Evolutionary conservation across 1,140 invertebrate genomes (phyloP).

Genomic region (Ceratosolen fusciceps): DNA sequence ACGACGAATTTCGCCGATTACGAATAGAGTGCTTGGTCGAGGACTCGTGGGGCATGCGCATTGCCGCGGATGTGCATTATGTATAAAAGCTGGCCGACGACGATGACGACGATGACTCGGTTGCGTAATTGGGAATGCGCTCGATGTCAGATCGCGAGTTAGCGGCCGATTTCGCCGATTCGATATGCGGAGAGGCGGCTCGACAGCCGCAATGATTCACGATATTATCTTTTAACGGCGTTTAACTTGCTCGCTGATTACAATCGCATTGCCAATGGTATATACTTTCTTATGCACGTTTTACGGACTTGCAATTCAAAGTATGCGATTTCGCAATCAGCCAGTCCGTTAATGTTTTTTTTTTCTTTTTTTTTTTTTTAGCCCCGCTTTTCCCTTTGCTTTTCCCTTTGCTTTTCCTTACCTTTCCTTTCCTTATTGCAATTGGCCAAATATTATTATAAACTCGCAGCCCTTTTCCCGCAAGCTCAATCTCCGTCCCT

Average conservation of each 20-base stretch:
- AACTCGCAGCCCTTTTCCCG: too few species aligned
- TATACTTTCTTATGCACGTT: not conserved
- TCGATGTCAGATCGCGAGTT: not conserved
- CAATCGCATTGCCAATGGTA: not conserved
- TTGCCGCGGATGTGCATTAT: not conserved
- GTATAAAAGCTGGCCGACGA: not conserved
- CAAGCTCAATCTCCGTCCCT: too few species aligned
- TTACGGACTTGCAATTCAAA: not conserved
- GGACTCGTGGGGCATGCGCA: too few species aligned
- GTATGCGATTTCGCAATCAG: not conserved
- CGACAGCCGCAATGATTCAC: conserved; percentile 11
- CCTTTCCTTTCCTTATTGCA: too few species aligned
- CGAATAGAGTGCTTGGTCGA: not conserved
- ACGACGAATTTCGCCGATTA: conserved; percentile 29
- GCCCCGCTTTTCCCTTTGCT: too few species aligned
- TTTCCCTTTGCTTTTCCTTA: too few species aligned
- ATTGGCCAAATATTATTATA: too few species aligned
- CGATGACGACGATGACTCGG: not conserved
- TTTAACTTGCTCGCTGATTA: conserved; percentile 1
- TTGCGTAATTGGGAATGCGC: conserved; percentile 22
- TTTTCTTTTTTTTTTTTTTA: too few species aligned
- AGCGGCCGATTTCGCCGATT: not conserved
- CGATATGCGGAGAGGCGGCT: conserved; percentile 13
- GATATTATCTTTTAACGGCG: conserved; percentile 4
- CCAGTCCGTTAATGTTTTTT: not conserved